Base-by-base conservation (phyloP, 2,113 vertebrate genomes). In the Microcebus murinus region DNA sequence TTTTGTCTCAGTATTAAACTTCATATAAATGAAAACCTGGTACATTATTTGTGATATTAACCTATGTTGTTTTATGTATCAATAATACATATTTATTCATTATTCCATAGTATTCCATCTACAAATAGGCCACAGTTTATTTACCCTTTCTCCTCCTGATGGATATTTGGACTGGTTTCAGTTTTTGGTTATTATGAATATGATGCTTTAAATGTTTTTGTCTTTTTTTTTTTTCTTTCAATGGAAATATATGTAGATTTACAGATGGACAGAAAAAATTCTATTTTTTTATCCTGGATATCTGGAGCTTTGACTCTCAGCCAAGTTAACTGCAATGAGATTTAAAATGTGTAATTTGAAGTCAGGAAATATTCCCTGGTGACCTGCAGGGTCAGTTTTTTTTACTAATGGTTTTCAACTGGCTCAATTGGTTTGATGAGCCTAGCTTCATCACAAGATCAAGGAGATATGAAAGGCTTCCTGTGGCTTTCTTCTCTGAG, bases 201-300 rank as follows among this genome's bases (percentile, higher is more conserved):
- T 87, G 20, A 77, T 90, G 68, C n/a, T 87, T 63, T 87, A 93
- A 81, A 77, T 55, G 83, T 34, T 87, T 61, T 50, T 79, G 29
- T 57, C 29, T 42, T 42, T 42, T 52, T 82, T 61, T 90, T 68
- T 34, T 74, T 76, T 31, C 18, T 48, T 48, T 48, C 34, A 67
- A 4, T 85, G 42, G 50, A 50, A 89, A 90, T 45, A 63, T 27
- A 4, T 85, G 11, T 15, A 29, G 1, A 74, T 76, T 95, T 81
- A 81, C 5, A 90, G 34, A 14, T 59, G 27, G n/a, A 61, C 8
- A 89, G 39, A 17, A 29, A 61, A 71, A 68, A 13, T 4, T 94
- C 36, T 88, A 4, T 48, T 36, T 70, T 42, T 84, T 71, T n/a
- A 52, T 76, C 3, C 21, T 45, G 9, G 39, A 45, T 91, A 87